Conservation (phyloP, 2,888 invertebrate species). For the Thysanoteuthis rhombus region DNA sequence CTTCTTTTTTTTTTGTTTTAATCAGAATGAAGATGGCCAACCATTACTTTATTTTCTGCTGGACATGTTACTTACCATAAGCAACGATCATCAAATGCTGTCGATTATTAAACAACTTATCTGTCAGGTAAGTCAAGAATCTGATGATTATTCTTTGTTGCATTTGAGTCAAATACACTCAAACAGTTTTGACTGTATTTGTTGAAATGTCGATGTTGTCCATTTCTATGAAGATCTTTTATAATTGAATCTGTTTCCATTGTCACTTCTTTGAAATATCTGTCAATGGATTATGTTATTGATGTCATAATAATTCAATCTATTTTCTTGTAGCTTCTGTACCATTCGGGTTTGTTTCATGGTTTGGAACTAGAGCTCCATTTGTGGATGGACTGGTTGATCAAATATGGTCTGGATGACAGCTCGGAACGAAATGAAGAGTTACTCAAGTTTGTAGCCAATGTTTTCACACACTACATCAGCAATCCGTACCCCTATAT, state of each 20-base stretch:
- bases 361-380: constrained; percentile 44
- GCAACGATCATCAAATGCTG: constrained; percentile 35
- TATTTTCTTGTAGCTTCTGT: constrained; percentile 43
- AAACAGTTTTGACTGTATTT: too few relatives aligned
- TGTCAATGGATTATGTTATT: too few relatives aligned
- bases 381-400: constrained; percentile 43
- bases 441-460: constrained; percentile 44
- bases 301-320: neutral
- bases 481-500: constrained; percentile 52
- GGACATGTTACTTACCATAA: constrained; percentile 45
- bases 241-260: too few relatives aligned
- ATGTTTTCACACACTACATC: constrained; percentile 47
- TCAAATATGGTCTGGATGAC: constrained; percentile 33
- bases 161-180: too few relatives aligned
- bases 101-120: constrained; percentile 41
- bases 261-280: too few relatives aligned
- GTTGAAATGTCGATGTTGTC: too few relatives aligned
- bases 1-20: constrained; percentile 16
- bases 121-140: constrained; percentile 35
- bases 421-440: constrained; percentile 14
- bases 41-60: constrained; percentile 51
- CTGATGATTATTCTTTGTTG: too few relatives aligned
- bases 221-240: too few relatives aligned
- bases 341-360: constrained; percentile 50
- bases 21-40: constrained; percentile 40